These are phyloP conservation scores for Sebastes steindachneri DNA, from an alignment of 2,797 vertebrate genomes.

Conservation along the genomic window DNA sequence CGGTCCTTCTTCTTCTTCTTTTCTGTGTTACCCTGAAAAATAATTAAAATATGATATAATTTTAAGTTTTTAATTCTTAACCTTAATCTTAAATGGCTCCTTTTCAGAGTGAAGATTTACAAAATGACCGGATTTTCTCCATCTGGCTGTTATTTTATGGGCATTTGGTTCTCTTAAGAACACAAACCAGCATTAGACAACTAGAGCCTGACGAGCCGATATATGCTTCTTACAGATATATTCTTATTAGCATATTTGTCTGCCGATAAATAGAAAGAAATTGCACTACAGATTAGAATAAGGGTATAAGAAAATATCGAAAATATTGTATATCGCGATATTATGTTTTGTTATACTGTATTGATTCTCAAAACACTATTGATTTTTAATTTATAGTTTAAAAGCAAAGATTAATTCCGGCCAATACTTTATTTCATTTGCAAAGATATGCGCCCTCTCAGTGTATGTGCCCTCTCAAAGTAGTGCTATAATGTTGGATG, in stretches of 20 bases:
- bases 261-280: background rate
- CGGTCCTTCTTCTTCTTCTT: constrained; percentile 93
- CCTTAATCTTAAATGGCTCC: background rate
- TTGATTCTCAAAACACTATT: too few relatives aligned
- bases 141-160: background rate
- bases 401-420: too few relatives aligned
- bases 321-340: background rate
- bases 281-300: background rate
- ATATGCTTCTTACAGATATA: background rate
- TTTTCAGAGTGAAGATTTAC: background rate
- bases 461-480: too few relatives aligned
- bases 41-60: background rate
- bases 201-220: background rate
- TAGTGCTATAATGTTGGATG: too few relatives aligned
- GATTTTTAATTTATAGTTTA: too few relatives aligned
- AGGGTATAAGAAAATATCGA: background rate
- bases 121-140: background rate
- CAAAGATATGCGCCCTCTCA: too few relatives aligned
- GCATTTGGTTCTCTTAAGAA: background rate
- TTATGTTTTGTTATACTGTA: too few relatives aligned
- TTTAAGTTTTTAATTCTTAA: background rate
- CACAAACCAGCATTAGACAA: background rate
- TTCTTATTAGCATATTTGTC: background rate
- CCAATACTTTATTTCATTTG: too few relatives aligned
- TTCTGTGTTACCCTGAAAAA: constrained; percentile 67